A percentile compares a stretch with the other conserved stretches of the same genome.
Evolutionary conservation across 2,888 invertebrate genomes (phyloP).

Genomic region (Hymenopus coronatus): DNA sequence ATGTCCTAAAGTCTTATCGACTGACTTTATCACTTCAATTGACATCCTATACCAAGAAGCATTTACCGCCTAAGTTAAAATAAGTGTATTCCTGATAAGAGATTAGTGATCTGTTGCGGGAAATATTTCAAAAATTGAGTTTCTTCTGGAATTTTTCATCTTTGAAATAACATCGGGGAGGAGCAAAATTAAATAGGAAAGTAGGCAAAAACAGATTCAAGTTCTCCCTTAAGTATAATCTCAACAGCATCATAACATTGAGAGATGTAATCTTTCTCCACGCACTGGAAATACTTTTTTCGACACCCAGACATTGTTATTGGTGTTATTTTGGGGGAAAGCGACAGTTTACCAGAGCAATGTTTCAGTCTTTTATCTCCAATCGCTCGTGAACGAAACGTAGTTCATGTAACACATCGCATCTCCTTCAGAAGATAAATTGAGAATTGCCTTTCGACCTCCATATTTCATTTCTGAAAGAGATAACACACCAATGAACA

Average conservation of each 20-base stretch:
- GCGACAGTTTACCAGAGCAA: neutral
- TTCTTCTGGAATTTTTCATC: no score
- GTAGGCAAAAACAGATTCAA: neutral
- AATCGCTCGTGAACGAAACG: slow-evolving; percentile 19
- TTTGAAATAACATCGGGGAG: no score
- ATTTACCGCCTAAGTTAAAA: no score
- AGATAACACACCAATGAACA: neutral
- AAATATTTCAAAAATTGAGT: no score
- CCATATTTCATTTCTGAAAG: neutral
- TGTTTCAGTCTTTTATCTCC: neutral
- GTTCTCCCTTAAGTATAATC: neutral
- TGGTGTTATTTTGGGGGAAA: neutral
- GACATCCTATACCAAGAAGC: no score
- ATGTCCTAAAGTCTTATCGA: no score
- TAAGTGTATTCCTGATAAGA: no score
- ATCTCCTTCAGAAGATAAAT: neutral
- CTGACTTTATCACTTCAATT: no score
- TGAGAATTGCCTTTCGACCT: neutral
- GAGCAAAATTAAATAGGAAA: neutral
- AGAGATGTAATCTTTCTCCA: neutral
- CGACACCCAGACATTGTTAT: neutral
- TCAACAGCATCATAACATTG: neutral
- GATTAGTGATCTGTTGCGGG: no score
- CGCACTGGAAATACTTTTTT: neutral
- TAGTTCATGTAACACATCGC: neutral